Evolutionary conservation across 2,113 vertebrate genomes (phyloP).

Genomic region (Xyrauchen texanus): DNA sequence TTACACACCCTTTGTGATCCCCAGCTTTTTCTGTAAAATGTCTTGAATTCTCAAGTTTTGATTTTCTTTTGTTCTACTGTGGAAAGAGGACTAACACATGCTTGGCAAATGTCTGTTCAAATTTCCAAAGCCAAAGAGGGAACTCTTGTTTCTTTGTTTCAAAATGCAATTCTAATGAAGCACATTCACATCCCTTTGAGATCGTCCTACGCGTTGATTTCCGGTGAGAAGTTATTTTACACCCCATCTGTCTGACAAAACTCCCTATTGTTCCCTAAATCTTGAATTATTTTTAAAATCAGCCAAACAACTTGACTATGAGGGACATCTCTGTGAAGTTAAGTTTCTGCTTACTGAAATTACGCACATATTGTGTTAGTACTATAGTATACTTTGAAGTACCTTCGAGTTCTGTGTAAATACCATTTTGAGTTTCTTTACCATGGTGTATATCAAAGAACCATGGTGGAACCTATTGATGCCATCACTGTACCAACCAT

Average conservation of each 20-base stretch:
- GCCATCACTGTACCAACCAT: too few relatives aligned
- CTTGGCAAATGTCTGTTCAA: constrained; percentile 3
- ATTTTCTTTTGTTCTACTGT: background rate
- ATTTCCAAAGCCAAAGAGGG: constrained; percentile 11
- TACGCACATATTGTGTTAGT: too few relatives aligned
- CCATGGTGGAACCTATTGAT: too few relatives aligned
- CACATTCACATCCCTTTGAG: constrained; percentile 41
- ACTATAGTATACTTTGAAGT: too few relatives aligned
- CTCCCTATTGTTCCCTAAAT: constrained; percentile 69
- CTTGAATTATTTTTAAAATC: background rate
- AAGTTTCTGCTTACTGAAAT: too few relatives aligned
- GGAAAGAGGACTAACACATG: constrained; percentile 17
- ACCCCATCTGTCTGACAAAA: constrained; percentile 61
- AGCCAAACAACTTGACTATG: background rate
- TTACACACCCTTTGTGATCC: constrained; percentile 9
- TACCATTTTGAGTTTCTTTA: too few relatives aligned
- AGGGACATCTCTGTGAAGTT: background rate
- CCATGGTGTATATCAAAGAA: too few relatives aligned
- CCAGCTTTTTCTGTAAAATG: constrained; percentile 6
- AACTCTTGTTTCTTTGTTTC: constrained; percentile 27
- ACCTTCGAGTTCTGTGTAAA: too few relatives aligned
- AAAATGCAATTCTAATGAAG: constrained; percentile 32
- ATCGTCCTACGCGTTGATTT: constrained; percentile 69
- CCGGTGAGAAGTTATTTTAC: constrained; percentile 67
- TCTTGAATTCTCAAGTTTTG: background rate